A percentile compares a stretch with the other conserved stretches of the same genome.
Conservation (phyloP, 2,113 vertebrate genomes). For the Lasiurus cinereus region DNA sequence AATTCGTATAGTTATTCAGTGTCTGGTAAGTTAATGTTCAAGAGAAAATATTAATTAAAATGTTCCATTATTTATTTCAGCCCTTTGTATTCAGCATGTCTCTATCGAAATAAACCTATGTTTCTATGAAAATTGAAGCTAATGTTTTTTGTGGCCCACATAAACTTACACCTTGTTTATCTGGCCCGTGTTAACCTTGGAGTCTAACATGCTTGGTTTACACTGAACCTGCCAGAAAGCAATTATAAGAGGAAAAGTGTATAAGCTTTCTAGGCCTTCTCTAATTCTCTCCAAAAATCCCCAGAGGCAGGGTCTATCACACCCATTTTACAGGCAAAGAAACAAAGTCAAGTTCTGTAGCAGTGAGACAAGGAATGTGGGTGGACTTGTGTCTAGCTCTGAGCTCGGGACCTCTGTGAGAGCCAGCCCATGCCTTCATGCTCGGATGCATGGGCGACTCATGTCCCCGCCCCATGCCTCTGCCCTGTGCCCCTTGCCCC, state of each 20-base stretch:
- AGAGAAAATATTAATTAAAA: no score
- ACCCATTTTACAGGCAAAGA: neutral
- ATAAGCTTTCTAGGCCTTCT: neutral
- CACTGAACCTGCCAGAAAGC: neutral
- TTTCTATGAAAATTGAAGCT: no score
- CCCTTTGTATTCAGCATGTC: no score
- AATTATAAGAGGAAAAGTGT: neutral
- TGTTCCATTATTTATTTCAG: no score
- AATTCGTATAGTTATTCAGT: no score
- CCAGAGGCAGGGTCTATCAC: neutral
- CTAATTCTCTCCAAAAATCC: neutral
- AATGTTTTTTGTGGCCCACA: no score
- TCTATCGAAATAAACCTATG: no score
- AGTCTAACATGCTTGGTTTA: neutral
- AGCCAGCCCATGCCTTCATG: fast-evolving
- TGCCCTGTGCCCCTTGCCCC: neutral
- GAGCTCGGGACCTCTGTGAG: neutral
- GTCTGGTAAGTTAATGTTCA: no score
- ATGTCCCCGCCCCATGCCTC: neutral
- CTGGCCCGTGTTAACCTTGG: no score
- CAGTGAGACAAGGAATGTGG: neutral
- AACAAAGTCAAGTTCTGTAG: neutral
- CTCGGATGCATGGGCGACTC: neutral
- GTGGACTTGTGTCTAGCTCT: neutral
- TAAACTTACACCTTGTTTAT: no score